These are phyloP conservation scores for Oeneis ivallda DNA, from an alignment of 2,888 invertebrate species.

Conservation along the genomic window DNA sequence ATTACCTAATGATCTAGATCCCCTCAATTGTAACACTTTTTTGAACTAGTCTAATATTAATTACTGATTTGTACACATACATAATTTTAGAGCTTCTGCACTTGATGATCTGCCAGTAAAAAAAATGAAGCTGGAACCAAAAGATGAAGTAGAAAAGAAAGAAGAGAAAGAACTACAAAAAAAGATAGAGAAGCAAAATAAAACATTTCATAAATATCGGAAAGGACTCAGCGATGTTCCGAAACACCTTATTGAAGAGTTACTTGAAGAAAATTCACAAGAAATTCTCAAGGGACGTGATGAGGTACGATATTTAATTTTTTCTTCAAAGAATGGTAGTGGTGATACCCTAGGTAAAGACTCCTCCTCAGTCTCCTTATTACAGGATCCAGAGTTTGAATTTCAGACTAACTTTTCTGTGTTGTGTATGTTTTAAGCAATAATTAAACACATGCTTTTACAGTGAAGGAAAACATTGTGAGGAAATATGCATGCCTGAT, in stretches of 20 bases:
- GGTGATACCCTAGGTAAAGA: too few relatives aligned
- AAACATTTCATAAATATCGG: slow-evolving; percentile 72
- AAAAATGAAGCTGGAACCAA: slow-evolving; percentile 85
- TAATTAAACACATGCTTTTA: too few relatives aligned
- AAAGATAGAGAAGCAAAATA: slow-evolving; percentile 86
- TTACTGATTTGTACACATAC: not conserved
- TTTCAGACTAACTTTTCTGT: too few relatives aligned
- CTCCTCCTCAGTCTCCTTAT: too few relatives aligned
- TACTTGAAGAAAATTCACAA: slow-evolving; percentile 89
- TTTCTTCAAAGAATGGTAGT: slow-evolving; percentile 26
- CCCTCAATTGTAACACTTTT: too few relatives aligned
- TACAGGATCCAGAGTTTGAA: too few relatives aligned
- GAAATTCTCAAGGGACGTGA: slow-evolving; percentile 84
- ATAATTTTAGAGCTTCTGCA: slow-evolving; percentile 52
- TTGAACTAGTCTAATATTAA: too few relatives aligned
- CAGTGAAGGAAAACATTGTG: too few relatives aligned
- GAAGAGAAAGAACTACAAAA: slow-evolving; percentile 80
- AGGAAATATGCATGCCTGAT: too few relatives aligned
- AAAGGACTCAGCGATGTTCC: slow-evolving; percentile 69
- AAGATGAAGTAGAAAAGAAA: slow-evolving; percentile 75
- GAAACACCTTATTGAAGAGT: slow-evolving; percentile 82
- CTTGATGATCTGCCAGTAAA: slow-evolving; percentile 84
- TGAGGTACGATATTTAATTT: slow-evolving; percentile 71
- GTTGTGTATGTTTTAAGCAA: too few relatives aligned
- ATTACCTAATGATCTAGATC: too few relatives aligned